Base-by-base conservation (phyloP, 2,797 vertebrate species). In the Momotus momota region DNA sequence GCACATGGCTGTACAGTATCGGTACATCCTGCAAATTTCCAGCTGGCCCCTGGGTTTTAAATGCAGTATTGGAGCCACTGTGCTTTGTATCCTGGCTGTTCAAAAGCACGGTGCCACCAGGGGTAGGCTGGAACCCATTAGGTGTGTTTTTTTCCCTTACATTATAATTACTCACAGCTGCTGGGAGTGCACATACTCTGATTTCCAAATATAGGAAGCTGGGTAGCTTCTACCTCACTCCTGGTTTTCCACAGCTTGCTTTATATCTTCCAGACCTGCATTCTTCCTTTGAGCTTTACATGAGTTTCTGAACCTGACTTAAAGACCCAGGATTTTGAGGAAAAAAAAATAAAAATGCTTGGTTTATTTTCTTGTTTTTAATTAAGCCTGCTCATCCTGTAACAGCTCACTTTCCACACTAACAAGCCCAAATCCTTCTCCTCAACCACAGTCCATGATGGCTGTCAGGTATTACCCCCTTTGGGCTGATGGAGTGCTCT, bases 111-210 rank as follows among this genome's bases (percentile, higher is more conserved):
- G 16, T 81, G 46, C 43, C 49, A 62, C 31, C 66, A 65, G 20
- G 72, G 49, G 64, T 66, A 67, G 57, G 41, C 87, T 95, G 83
- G 81, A 96, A 93, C 38, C 45, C n/a, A 93, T 94, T 64, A 92
- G 52, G 48, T 48, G 3, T 41, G 2, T 8, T 88, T 84, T 89
- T 57, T 17, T 43, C 54, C 23, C 45, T 18, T 40, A 17, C 5
- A 72, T 48, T 80, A 48, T 61, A 86, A 95, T 86, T 94, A 52
- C 60, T 85, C 40, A 29, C 88, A 94, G 90, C 74, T 94, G 87
- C 72, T 90, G 40, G 60, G 25, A 85, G 26, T 17, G 38, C 49
- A 66, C 35, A 55, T 67, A 75, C 12, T 74, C 71, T n/a, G 29
- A 40, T 62, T 92, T 84, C 78, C 88, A 93, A 90, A 88, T 86